Percentiles rank a stretch among this genome's conserved stretches.
Conservation (phyloP, 2,113 vertebrate genomes). For the Myotis brandtii region DNA sequence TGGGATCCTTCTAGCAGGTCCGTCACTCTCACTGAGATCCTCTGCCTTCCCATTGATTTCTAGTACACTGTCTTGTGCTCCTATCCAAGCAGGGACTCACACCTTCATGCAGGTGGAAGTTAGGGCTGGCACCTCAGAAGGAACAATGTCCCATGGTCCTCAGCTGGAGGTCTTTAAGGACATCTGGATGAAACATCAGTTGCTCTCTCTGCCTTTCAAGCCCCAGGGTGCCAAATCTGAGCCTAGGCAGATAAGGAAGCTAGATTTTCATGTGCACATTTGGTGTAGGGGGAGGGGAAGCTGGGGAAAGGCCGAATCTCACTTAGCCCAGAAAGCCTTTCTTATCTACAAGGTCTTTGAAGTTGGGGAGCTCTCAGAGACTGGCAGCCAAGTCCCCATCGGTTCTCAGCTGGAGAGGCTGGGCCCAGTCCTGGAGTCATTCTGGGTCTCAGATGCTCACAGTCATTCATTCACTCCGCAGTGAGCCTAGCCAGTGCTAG, state of each 20-base stretch:
- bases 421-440: neutral
- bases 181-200: conserved; percentile 53
- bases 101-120: conserved; percentile 37
- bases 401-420: neutral
- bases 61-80: neutral
- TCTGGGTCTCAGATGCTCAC: neutral
- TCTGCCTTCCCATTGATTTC: neutral
- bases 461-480: conserved; percentile 6
- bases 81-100: conserved; percentile 14
- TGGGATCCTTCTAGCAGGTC: neutral
- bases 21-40: neutral
- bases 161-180: conserved; percentile 59
- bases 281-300: neutral
- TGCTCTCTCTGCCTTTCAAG: conserved; percentile 51
- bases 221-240: conserved; percentile 53
- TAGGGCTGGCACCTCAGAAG: neutral
- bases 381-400: neutral
- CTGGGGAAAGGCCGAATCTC: neutral
- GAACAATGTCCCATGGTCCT: conserved; percentile 2
- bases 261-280: conserved; percentile 63
- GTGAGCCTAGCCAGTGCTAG: neutral
- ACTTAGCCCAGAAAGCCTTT: conserved; percentile 41
- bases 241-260: conserved; percentile 56
- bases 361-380: conserved; percentile 2
- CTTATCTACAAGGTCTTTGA: conserved; percentile 66